These are phyloP conservation scores for Orestias chungarensis DNA, from an alignment of 2,797 vertebrate species.

Conservation along the genomic window DNA sequence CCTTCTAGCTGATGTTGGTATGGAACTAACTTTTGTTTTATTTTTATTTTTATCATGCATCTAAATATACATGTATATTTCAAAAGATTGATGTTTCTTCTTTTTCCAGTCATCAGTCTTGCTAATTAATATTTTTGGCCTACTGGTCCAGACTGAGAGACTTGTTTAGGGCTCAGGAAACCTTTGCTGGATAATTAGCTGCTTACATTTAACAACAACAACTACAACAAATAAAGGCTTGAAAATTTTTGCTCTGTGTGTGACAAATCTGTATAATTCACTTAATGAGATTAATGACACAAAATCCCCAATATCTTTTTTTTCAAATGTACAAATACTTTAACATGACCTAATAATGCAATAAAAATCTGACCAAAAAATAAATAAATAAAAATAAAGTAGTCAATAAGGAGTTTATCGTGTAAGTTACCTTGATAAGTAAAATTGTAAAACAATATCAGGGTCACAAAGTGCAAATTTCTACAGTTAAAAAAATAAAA, in stretches of 20 bases:
- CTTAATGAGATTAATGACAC: neutral
- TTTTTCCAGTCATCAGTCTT: neutral
- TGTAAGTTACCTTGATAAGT: neutral
- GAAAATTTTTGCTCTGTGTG: neutral
- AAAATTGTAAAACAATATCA: neutral
- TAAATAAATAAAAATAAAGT: no score
- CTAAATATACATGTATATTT: neutral
- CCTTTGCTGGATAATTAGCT: neutral
- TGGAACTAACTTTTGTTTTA: neutral
- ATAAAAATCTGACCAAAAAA: neutral
- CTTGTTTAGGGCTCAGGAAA: neutral
- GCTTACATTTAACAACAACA: neutral
- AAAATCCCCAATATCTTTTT: neutral
- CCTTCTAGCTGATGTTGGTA: neutral
- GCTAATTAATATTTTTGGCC: neutral
- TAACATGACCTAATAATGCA: neutral
- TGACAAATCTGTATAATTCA: neutral
- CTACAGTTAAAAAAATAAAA: neutral
- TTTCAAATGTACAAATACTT: neutral
- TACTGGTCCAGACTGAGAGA: neutral
- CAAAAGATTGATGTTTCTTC: neutral
- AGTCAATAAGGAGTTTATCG: neutral
- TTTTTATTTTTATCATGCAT: neutral
- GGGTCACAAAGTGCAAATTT: conserved; percentile 1
- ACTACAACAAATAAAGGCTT: neutral